Conservation (phyloP, 1,140 invertebrate species). For the Campodea augens region DNA sequence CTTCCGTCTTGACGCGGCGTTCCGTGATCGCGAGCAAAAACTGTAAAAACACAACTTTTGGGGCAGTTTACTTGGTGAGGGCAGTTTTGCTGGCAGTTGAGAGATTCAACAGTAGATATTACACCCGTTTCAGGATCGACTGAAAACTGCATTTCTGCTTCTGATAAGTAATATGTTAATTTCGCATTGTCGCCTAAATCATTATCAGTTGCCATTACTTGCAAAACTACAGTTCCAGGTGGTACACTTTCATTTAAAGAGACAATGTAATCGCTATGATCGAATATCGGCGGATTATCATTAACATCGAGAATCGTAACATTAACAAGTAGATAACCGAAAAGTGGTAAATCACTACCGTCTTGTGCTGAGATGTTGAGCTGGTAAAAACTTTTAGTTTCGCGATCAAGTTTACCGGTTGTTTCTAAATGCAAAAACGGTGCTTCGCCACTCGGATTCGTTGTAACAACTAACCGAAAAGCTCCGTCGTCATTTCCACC, state of each 20-base stretch:
- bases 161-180: slow-evolving; percentile 71
- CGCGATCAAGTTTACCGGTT: slow-evolving; percentile 70
- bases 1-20: slow-evolving; percentile 71
- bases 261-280: slow-evolving; percentile 79
- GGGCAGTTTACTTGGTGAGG: slow-evolving; percentile 34
- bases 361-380: slow-evolving; percentile 79
- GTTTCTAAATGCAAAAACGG: slow-evolving; percentile 80
- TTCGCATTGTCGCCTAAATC: slow-evolving; percentile 83
- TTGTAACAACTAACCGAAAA: slow-evolving; percentile 65
- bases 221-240: slow-evolving; percentile 64
- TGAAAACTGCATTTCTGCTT: slow-evolving; percentile 63
- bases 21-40: slow-evolving; percentile 82
- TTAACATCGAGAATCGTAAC: slow-evolving; percentile 82
- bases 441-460: slow-evolving; percentile 68
- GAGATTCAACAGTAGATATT: slow-evolving; percentile 55
- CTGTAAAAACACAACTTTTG: slow-evolving; percentile 82
- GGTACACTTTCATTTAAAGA: slow-evolving; percentile 77
- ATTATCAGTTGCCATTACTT: slow-evolving; percentile 77
- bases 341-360: slow-evolving; percentile 54
- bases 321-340: slow-evolving; percentile 73
- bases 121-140: slow-evolving; percentile 74
- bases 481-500: slow-evolving; percentile 70
- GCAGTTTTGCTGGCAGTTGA: slow-evolving; percentile 51
- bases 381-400: slow-evolving; percentile 58
- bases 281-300: slow-evolving; percentile 85